Percentiles rank a stretch among this genome's conserved stretches.
phyloP scores from a whole-genome alignment of 2,797 vertebrate species.

The Mus minutoides region DNA sequence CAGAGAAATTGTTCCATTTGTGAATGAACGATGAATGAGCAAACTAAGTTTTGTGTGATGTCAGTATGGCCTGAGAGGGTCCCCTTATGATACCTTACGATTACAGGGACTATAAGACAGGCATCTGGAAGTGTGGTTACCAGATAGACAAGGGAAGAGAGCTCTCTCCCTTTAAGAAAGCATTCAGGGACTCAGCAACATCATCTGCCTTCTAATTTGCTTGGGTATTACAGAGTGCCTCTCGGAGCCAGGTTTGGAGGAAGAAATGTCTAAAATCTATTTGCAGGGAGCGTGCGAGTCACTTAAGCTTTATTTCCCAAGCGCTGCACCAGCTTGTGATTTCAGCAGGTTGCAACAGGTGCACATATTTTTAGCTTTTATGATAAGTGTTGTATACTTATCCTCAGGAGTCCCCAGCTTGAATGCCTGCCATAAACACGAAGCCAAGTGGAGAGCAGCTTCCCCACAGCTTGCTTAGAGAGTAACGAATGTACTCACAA shows the following conservation, averaged over 20 bases:
- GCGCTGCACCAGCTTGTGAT: slow-evolving; percentile 71
- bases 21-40: not conserved
- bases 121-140: not conserved
- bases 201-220: slow-evolving; percentile 65
- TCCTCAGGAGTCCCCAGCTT: slow-evolving; percentile 50
- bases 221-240: slow-evolving; percentile 50
- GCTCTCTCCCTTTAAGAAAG: not conserved
- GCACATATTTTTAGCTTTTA: slow-evolving; percentile 80
- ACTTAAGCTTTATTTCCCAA: slow-evolving; percentile 75
- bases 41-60: not conserved
- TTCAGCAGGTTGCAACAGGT: slow-evolving; percentile 81
- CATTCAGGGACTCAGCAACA: slow-evolving; percentile 9
- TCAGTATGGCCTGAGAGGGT: not conserved
- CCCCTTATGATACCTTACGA: not conserved
- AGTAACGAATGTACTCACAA: slow-evolving; percentile 39
- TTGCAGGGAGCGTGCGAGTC: slow-evolving; percentile 72
- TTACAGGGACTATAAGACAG: not conserved
- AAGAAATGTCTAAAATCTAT: slow-evolving; percentile 60
- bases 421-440: slow-evolving; percentile 44
- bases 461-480: slow-evolving; percentile 24
- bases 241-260: slow-evolving; percentile 57
- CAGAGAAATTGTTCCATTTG: not conserved
- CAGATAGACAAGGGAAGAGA: not conserved
- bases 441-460: slow-evolving; percentile 41
- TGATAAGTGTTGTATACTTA: slow-evolving; percentile 55